A percentile compares a stretch with the other conserved stretches of the same genome.
phyloP scores from a whole-genome alignment of 1,140 invertebrate species.

The Calephelis virginiensis region DNA sequence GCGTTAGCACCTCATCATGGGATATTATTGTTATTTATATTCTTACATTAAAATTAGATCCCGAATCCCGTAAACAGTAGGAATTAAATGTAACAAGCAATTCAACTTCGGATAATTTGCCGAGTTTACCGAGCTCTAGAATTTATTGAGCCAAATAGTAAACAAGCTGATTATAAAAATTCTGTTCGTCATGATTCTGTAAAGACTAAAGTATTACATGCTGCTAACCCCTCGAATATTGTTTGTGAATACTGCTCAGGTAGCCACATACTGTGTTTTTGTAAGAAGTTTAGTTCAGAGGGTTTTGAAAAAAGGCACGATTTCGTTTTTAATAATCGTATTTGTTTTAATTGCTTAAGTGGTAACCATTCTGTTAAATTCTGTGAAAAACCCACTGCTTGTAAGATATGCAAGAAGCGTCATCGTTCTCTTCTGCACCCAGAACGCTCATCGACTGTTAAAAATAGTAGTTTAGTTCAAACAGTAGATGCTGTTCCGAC shows the following conservation, averaged over 20 bases:
- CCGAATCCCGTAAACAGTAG: slow-evolving; percentile 24
- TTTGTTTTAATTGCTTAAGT: slow-evolving; percentile 34
- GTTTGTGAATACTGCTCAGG: slow-evolving; percentile 22
- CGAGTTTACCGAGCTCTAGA: slow-evolving; percentile 1
- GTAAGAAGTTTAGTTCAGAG: slow-evolving; percentile 25
- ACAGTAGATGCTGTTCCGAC: not conserved
- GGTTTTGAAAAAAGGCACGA: slow-evolving; percentile 16
- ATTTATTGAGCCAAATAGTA: slow-evolving; percentile 1
- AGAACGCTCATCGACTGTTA: not conserved
- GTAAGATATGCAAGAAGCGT: slow-evolving; percentile 24
- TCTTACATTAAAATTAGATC: slow-evolving; percentile 23
- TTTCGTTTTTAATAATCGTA: slow-evolving; percentile 25
- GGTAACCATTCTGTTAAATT: slow-evolving; percentile 25
- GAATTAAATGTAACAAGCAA: slow-evolving; percentile 2
- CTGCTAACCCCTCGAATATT: not conserved
- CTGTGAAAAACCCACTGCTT: slow-evolving; percentile 19
- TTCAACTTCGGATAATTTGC: not conserved
- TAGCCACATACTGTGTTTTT: slow-evolving; percentile 16
- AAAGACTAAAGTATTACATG: slow-evolving; percentile 1
- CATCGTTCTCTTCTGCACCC: slow-evolving; percentile 20
- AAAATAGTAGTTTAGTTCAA: not conserved
- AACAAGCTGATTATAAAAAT: not conserved
- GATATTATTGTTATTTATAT: slow-evolving; percentile 31
- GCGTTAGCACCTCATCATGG: slow-evolving; percentile 24
- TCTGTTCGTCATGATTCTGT: not conserved